A percentile compares a stretch with the other conserved stretches of the same genome.
These are phyloP conservation scores for Catostomus latipinnis DNA, from an alignment of 2,797 vertebrate genomes.

Conservation along the genomic window DNA sequence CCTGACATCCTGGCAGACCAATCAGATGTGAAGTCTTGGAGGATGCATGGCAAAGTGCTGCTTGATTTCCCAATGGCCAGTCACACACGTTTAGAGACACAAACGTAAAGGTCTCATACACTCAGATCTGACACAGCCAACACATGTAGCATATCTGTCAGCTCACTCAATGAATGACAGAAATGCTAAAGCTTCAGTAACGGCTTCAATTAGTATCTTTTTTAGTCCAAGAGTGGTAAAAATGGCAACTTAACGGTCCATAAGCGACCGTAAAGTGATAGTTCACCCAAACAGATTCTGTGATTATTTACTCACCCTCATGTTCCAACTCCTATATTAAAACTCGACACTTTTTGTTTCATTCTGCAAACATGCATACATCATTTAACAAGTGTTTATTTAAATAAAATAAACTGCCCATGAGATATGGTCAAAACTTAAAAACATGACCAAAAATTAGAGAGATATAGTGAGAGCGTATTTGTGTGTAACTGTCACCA, in stretches of 20 bases:
- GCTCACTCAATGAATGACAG: conserved; percentile 55
- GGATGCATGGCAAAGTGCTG: conserved; percentile 86
- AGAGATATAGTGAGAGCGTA: conserved; percentile 41
- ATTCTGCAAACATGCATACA: no score
- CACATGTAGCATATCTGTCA: conserved; percentile 21
- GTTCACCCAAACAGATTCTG: no score
- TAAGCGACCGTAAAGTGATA: no score
- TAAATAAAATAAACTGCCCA: no score
- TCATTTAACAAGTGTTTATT: no score
- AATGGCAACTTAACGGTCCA: no score
- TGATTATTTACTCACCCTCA: no score
- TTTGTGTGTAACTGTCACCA: conserved; percentile 11
- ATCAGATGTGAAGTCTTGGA: conserved; percentile 85
- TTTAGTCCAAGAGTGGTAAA: no score
- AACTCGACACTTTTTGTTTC: no score
- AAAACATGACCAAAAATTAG: conserved; percentile 63
- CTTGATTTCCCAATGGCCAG: conserved; percentile 85
- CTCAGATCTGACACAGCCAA: conserved; percentile 16
- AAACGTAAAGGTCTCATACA: conserved; percentile 28
- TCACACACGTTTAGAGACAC: conserved; percentile 52
- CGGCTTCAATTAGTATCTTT: no score
- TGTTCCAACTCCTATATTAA: no score
- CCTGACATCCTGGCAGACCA: conserved; percentile 80
- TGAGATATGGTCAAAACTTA: neutral
- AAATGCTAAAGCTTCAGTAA: neutral